Base-by-base conservation (phyloP, 2,113 vertebrate genomes). In the Neogobius melanostomus region DNA sequence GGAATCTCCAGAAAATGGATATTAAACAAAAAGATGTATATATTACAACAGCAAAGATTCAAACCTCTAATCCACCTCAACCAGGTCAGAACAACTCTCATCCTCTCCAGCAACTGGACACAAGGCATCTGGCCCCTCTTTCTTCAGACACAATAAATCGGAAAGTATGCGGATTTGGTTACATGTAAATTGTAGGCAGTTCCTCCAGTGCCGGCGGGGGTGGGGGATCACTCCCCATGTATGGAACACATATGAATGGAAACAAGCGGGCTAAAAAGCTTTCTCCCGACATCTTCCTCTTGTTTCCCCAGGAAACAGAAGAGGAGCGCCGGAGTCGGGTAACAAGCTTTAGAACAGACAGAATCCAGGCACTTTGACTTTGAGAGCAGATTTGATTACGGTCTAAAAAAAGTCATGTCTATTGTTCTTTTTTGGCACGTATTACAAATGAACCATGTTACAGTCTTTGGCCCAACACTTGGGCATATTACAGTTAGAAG, bases 151-250 rank as follows among this genome's bases (percentile, higher is more conserved):
- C 91, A 92, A 92, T 91, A 89, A 84, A 82, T 80, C 50, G 62
- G 81, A 85, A 88, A 84, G 82, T 81, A 84, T 88, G 79, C 63
- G 78, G 80, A 69, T 91, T 85, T 77, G 70, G 86, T 91, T 92
- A 90, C 90, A 86, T 87, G 91, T 88, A 89, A 88, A 91, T 89
- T 88, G 91, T 90, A 90, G 86, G 85, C 85, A 81, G 71, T 56
- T 82, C 82, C 83, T 90, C 75, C 86, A 80, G 81, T 74, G 85
- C 82, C 63, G 42, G 71, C 66, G 83, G 85, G 82, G 82, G 71
- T 16, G 62, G 79, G 64, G 88, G 90, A 92, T 90, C 90, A 9
- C 75, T 88, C 83, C 90, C 89, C 79, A 68, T 85, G 84, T 80
- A 78, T 82, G 75, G 74, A 57, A 59, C 79, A 80, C 71, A 71